These are phyloP conservation scores for Pelecanus crispus DNA, from an alignment of 2,113 vertebrate species.

Conservation along the genomic window DNA sequence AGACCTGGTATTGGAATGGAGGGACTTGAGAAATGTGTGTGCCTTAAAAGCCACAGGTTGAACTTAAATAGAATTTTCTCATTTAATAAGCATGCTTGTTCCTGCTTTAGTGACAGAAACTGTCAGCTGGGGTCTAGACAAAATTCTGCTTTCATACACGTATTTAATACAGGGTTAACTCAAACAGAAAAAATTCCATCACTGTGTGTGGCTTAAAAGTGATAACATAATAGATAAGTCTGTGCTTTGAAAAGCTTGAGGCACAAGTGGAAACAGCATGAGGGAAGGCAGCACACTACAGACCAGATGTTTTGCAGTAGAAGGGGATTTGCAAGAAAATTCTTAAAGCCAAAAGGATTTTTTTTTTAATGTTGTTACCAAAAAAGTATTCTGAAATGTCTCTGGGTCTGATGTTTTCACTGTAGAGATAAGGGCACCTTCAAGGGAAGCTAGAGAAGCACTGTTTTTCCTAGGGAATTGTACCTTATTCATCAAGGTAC, in stretches of 20 bases:
- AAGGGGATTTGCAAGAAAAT: not conserved
- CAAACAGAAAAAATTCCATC: not conserved
- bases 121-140: not conserved
- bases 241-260: conserved; percentile 7
- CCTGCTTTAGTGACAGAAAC: not conserved
- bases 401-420: not conserved
- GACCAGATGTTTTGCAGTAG: not conserved
- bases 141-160: not conserved
- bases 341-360: not conserved
- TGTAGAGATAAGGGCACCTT: not conserved
- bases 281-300: not conserved
- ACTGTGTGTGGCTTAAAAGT: not conserved
- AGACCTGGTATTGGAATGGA: not conserved
- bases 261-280: conserved; percentile 13
- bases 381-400: not conserved
- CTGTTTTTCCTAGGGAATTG: not conserved
- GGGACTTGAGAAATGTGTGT: not conserved
- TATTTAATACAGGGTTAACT: not conserved
- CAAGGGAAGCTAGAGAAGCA: not conserved
- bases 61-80: not conserved
- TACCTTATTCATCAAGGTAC: conserved; percentile 7
- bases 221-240: not conserved
- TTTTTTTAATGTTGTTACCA: not conserved
- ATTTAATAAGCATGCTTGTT: not conserved
- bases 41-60: not conserved